Evolutionary conservation across 2,888 invertebrate species (phyloP).

Genomic region (Andrena marginata): DNA sequence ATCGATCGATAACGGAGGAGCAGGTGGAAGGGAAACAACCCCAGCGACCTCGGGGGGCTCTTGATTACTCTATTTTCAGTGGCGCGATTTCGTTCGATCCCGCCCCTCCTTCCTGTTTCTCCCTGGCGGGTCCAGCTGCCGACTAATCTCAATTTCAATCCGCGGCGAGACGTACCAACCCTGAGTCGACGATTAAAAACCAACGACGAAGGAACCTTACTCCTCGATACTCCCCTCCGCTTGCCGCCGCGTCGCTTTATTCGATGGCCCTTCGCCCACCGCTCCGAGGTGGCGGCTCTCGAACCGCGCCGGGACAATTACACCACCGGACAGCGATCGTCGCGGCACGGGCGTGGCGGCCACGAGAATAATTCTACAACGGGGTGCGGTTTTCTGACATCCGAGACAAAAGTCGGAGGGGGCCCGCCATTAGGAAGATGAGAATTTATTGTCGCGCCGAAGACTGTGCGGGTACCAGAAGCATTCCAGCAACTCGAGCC

Average conservation of each 20-base stretch:
- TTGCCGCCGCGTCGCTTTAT: constrained; percentile 22
- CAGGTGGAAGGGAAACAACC: constrained; percentile 10
- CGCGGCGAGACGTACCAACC: neutral
- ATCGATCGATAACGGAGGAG: constrained; percentile 13
- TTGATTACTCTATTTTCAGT: constrained; percentile 13
- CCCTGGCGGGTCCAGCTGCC: neutral
- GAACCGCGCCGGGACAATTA: constrained; percentile 42
- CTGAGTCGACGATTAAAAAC: constrained; percentile 15
- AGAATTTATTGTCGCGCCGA: constrained; percentile 60
- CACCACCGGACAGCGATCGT: constrained; percentile 48
- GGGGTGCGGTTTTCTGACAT: constrained; percentile 57
- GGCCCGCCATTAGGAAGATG: constrained; percentile 62
- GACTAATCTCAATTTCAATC: constrained; percentile 30
- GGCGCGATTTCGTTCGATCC: neutral
- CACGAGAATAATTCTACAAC: constrained; percentile 46
- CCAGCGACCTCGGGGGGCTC: neutral
- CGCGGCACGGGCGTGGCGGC: constrained; percentile 47
- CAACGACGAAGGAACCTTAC: neutral
- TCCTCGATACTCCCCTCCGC: neutral
- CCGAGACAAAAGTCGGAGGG: constrained; percentile 65
- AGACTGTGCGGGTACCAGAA: constrained; percentile 23
- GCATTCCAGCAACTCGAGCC: neutral
- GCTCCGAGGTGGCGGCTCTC: constrained; percentile 5
- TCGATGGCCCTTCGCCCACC: constrained; percentile 14
- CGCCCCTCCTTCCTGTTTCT: neutral